Conservation (phyloP, 2,888 invertebrate genomes). For the Molorchus minor region DNA sequence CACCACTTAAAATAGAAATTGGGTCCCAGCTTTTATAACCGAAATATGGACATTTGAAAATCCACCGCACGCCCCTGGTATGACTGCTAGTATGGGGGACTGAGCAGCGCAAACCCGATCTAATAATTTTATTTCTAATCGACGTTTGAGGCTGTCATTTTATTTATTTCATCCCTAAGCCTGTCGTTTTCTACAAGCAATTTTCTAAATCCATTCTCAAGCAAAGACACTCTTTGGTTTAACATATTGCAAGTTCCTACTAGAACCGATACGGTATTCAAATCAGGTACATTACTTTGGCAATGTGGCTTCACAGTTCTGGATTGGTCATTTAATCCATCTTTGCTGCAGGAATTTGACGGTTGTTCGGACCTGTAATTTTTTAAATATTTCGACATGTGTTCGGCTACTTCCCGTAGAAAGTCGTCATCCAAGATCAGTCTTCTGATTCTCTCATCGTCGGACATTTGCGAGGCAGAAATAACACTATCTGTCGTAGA, state of each 20-base stretch:
- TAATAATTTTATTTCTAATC: no score
- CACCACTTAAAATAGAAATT: no score
- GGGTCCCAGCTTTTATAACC: no score
- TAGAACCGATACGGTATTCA: background rate
- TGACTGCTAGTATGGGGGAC: no score
- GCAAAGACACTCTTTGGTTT: background rate
- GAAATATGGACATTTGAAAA: no score
- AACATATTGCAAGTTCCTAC: background rate
- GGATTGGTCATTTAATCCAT: background rate
- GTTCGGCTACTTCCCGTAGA: constrained; percentile 1
- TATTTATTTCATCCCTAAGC: no score
- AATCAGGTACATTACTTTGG: background rate
- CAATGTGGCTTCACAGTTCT: background rate
- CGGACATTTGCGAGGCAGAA: background rate
- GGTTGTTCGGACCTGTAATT: background rate
- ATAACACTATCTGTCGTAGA: background rate
- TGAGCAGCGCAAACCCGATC: no score
- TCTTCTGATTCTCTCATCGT: constrained; percentile 8
- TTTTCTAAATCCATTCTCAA: background rate
- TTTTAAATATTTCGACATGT: background rate
- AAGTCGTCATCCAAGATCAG: constrained; percentile 3
- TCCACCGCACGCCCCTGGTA: no score
- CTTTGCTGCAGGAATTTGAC: background rate
- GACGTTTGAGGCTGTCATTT: no score
- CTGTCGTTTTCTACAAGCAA: background rate